phyloP scores from a whole-genome alignment of 2,888 invertebrate genomes.

The Xestia c-nigrum region DNA sequence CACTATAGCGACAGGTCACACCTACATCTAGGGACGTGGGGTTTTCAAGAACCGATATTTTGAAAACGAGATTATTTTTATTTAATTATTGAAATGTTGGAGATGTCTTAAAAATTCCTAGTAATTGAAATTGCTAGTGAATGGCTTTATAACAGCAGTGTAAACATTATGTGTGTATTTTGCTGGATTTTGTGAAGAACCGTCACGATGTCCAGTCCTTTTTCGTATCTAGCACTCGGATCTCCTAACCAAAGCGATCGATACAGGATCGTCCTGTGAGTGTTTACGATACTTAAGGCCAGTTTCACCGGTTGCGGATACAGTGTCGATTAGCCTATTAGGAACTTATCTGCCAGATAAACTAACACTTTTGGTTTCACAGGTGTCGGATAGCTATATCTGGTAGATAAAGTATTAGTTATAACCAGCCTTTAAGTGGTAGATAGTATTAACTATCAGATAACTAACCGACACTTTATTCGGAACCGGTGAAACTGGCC shows the following conservation, averaged over 20 bases:
- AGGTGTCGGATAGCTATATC: too few species aligned
- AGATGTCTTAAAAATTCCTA: background rate
- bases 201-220: background rate
- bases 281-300: too few species aligned
- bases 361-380: too few species aligned
- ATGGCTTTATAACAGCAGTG: background rate
- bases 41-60: background rate
- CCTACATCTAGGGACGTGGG: background rate
- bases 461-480: too few species aligned
- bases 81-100: background rate
- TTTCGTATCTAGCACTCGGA: background rate
- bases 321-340: too few species aligned
- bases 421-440: too few species aligned
- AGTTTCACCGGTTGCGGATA: too few species aligned
- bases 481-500: too few species aligned
- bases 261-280: background rate
- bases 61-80: background rate
- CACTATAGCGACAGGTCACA: conserved; percentile 23
- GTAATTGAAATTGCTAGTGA: background rate
- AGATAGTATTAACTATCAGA: too few species aligned
- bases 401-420: too few species aligned
- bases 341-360: too few species aligned
- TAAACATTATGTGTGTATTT: background rate
- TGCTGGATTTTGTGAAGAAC: background rate
- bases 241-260: background rate